Conservation (phyloP, 2,797 vertebrate species). For the Sebastes oblongus region DNA sequence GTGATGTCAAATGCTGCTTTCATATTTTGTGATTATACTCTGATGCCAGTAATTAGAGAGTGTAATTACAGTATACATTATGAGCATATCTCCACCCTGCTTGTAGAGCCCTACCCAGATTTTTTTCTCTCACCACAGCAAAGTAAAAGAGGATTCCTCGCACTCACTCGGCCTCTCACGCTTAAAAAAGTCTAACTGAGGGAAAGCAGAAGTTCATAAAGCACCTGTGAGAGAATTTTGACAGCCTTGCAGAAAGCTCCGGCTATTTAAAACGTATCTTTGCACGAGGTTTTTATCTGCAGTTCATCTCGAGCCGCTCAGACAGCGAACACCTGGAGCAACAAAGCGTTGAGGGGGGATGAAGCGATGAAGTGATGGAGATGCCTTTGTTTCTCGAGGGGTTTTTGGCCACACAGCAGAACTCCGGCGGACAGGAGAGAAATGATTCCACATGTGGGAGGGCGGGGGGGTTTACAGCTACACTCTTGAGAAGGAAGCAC, state of each 20-base stretch:
- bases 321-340: constrained; percentile 59
- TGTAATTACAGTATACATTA: constrained; percentile 59
- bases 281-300: constrained; percentile 33
- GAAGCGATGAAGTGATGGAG: constrained; percentile 41
- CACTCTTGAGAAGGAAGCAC: neutral
- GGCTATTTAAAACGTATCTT: neutral
- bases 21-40: constrained; percentile 32
- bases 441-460: constrained; percentile 45
- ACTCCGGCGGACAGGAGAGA: constrained; percentile 21
- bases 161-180: neutral
- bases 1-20: constrained; percentile 44
- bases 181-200: constrained; percentile 18
- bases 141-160: constrained; percentile 22
- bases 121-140: constrained; percentile 26
- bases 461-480: neutral
- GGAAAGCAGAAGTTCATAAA: constrained; percentile 32
- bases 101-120: constrained; percentile 18
- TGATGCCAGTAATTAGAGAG: constrained; percentile 55
- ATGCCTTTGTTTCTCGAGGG: constrained; percentile 51
- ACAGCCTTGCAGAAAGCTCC: constrained; percentile 13
- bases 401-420: constrained; percentile 32
- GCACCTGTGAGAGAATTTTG: constrained; percentile 34
- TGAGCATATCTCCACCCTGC: constrained; percentile 42
- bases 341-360: constrained; percentile 32
- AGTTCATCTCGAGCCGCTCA: constrained; percentile 28